A percentile compares a stretch with the other conserved stretches of the same genome.
Conservation (phyloP, 1,140 invertebrate species). For the Maniola jurtina region DNA sequence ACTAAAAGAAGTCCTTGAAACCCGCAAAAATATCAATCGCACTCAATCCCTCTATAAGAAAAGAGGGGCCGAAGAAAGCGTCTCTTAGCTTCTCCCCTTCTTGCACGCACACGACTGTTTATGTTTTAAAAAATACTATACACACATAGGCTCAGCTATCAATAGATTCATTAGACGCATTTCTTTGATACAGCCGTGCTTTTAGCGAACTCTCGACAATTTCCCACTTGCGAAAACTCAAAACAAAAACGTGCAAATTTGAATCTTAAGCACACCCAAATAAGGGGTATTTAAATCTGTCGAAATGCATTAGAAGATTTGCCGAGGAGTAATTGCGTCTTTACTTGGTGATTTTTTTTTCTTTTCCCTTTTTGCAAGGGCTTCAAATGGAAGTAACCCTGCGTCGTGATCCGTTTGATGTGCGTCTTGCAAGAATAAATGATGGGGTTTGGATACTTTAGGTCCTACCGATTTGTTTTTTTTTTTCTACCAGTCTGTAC, state of each 20-base stretch:
- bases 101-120: conserved; percentile 62
- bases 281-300: conserved; percentile 16
- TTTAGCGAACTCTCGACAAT: conserved; percentile 58
- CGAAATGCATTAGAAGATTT: conserved; percentile 34
- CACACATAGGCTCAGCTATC: conserved; percentile 66
- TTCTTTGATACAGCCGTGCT: conserved; percentile 73
- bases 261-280: conserved; percentile 32
- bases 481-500: background rate
- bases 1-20: background rate
- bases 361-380: conserved; percentile 54
- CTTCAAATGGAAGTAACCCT: conserved; percentile 48
- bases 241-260: conserved; percentile 33
- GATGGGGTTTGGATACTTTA: conserved; percentile 20
- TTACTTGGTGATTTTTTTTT: conserved; percentile 69
- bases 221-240: conserved; percentile 30
- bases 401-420: conserved; percentile 55
- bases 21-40: conserved; percentile 40
- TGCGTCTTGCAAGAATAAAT: conserved; percentile 63
- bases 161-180: conserved; percentile 76
- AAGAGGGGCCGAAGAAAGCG: conserved; percentile 71
- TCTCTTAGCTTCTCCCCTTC: conserved; percentile 72
- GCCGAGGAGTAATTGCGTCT: conserved; percentile 72
- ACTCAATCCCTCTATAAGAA: conserved; percentile 57
- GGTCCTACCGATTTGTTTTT: background rate
- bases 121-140: conserved; percentile 70